Conservation (phyloP, 2,888 invertebrate species). For the Ypsolopha sequella region DNA sequence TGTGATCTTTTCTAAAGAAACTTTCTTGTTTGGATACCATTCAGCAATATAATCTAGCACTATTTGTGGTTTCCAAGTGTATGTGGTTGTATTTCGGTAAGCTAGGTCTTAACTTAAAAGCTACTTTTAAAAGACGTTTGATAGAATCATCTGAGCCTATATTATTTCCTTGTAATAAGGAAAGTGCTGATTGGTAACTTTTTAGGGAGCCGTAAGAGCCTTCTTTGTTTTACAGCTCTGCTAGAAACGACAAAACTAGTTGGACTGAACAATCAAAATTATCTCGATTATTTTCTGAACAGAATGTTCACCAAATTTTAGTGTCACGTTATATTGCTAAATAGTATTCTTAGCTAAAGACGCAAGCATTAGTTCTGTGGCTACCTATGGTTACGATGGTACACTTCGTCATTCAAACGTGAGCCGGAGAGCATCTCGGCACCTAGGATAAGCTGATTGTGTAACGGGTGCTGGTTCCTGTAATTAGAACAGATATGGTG, state of each 20-base stretch:
- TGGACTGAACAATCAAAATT: background rate
- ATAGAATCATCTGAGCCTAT: slow-evolving; percentile 1
- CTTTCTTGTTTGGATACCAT: too few relatives aligned
- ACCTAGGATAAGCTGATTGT: too few relatives aligned
- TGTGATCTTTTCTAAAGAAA: too few relatives aligned
- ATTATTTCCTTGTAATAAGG: slow-evolving; percentile 1
- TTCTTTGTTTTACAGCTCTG: background rate
- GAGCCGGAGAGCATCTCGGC: too few relatives aligned
- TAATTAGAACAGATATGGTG: too few relatives aligned
- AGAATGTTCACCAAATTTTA: slow-evolving; percentile 3
- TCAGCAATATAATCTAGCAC: background rate
- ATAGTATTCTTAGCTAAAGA: too few relatives aligned
- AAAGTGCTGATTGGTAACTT: slow-evolving; percentile 3
- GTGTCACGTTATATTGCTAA: too few relatives aligned
- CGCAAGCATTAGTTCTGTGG: too few relatives aligned
- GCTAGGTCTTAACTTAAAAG: background rate
- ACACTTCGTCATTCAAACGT: too few relatives aligned
- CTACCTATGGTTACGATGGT: too few relatives aligned
- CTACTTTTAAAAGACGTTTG: slow-evolving; percentile 3
- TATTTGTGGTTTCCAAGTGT: slow-evolving; percentile 1
- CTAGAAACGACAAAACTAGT: slow-evolving; percentile 1
- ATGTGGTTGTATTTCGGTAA: slow-evolving; percentile 1
- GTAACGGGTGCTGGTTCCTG: too few relatives aligned
- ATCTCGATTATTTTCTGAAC: background rate
- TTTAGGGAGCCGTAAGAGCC: slow-evolving; percentile 3